phyloP scores from a whole-genome alignment of 2,888 invertebrate genomes.

The Laothoe populi region DNA sequence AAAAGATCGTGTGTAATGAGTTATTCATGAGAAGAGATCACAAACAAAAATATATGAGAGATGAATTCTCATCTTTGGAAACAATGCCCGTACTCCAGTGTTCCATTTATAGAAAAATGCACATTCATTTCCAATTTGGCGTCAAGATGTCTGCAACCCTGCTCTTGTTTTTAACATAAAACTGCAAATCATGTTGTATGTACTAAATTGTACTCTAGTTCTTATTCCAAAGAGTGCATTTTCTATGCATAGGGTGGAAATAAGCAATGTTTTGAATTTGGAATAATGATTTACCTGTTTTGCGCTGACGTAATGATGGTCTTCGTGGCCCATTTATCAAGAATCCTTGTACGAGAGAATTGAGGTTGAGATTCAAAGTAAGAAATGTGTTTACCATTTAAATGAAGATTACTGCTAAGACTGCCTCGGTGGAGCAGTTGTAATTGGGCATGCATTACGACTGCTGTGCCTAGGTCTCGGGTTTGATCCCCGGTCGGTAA shows the following conservation, averaged over 20 bases:
- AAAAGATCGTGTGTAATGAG: not conserved
- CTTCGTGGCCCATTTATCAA: too few relatives aligned
- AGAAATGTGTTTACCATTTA: too few relatives aligned
- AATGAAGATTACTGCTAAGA: too few relatives aligned
- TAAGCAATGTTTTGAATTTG: not conserved
- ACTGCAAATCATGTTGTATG: constrained; percentile 8
- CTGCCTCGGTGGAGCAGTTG: too few relatives aligned
- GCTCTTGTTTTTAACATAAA: not conserved
- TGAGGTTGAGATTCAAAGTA: too few relatives aligned
- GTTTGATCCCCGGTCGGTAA: not conserved
- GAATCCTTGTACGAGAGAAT: too few relatives aligned
- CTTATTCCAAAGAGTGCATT: not conserved
- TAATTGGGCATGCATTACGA: too few relatives aligned
- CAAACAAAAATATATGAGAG: not conserved
- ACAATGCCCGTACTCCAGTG: not conserved
- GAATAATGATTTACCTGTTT: not conserved
- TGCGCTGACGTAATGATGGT: too few relatives aligned
- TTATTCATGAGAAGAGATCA: not conserved
- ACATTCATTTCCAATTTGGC: constrained; percentile 2
- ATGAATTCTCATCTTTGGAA: not conserved
- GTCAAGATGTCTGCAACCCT: constrained; percentile 14
- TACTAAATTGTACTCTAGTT: constrained; percentile 9
- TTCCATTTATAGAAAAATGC: constrained; percentile 4
- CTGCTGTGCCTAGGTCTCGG: not conserved
- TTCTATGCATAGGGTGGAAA: constrained; percentile 2